phyloP scores from a whole-genome alignment of 2,888 invertebrate species.

The Hecatera dysodea region DNA sequence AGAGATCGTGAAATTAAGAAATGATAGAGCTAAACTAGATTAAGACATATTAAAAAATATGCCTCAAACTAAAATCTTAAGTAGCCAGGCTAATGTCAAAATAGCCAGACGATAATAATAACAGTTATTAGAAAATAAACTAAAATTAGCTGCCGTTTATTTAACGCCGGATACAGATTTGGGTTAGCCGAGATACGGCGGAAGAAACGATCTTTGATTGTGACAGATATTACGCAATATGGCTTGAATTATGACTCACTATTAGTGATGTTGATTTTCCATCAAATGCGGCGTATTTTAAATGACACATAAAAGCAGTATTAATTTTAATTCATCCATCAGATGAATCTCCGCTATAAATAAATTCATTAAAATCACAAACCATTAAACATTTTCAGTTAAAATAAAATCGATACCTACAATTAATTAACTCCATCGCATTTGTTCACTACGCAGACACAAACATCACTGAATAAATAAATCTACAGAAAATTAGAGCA shows the following conservation, averaged over 20 bases:
- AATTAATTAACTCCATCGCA: slow-evolving; percentile 4
- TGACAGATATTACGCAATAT: slow-evolving; percentile 48
- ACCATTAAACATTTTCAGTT: slow-evolving; percentile 13
- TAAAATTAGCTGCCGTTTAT: slow-evolving; percentile 46
- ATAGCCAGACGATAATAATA: slow-evolving; percentile 29
- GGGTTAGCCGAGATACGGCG: slow-evolving; percentile 66
- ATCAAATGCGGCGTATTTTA: background rate
- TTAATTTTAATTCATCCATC: background rate
- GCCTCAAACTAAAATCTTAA: background rate
- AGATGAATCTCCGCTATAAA: background rate
- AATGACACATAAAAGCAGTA: background rate
- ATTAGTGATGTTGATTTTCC: slow-evolving; percentile 16
- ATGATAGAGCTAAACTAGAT: background rate
- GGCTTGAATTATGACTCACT: slow-evolving; percentile 28
- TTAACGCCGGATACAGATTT: slow-evolving; percentile 71
- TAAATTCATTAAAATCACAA: slow-evolving; percentile 14
- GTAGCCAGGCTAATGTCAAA: slow-evolving; percentile 6
- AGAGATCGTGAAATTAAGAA: background rate
- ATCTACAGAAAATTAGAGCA: slow-evolving; percentile 8
- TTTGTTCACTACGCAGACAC: slow-evolving; percentile 5
- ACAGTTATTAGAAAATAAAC: slow-evolving; percentile 33
- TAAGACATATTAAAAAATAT: background rate
- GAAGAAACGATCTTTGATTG: slow-evolving; percentile 57
- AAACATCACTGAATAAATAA: slow-evolving; percentile 17
- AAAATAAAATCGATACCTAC: slow-evolving; percentile 20